Conservation (phyloP, 1,140 invertebrate species). For the Saccostrea glomerata region DNA sequence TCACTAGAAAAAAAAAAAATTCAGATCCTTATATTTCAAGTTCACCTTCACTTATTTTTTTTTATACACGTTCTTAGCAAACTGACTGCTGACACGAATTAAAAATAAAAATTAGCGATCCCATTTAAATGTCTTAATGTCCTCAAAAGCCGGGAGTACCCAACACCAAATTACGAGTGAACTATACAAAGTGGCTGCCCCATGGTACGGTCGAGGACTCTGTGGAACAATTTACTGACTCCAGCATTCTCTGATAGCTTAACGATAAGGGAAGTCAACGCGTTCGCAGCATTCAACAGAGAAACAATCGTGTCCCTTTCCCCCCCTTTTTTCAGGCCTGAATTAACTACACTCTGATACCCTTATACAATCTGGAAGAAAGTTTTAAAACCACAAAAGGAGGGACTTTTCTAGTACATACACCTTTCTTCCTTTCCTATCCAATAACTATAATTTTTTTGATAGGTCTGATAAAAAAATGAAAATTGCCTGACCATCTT, state of each 20-base stretch:
- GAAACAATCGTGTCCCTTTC: conserved; percentile 23
- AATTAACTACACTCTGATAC: not conserved
- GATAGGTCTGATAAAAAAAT: conserved; percentile 8
- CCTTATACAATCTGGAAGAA: not conserved
- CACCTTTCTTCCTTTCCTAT: not conserved
- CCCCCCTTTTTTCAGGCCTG: not conserved
- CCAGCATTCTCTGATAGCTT: conserved; percentile 24
- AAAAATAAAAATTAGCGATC: not conserved
- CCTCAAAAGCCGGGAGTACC: not conserved
- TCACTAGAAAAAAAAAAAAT: not conserved
- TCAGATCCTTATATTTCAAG: not conserved
- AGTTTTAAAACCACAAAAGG: not conserved
- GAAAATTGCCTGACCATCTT: conserved; percentile 28
- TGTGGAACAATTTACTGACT: not conserved
- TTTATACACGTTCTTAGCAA: not conserved
- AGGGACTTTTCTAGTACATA: conserved; percentile 1
- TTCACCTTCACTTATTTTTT: not conserved
- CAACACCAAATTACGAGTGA: not conserved
- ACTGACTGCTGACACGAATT: not conserved
- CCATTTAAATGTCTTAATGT: not conserved
- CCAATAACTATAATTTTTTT: not conserved
- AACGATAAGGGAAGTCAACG: conserved; percentile 16
- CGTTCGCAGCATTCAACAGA: conserved; percentile 1
- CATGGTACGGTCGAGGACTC: not conserved
- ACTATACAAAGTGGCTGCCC: not conserved